Evolutionary conservation across 2,888 invertebrate species (phyloP), one percentile per base, ranked within the genome.

Genomic region (Baccha elongata): DNA sequence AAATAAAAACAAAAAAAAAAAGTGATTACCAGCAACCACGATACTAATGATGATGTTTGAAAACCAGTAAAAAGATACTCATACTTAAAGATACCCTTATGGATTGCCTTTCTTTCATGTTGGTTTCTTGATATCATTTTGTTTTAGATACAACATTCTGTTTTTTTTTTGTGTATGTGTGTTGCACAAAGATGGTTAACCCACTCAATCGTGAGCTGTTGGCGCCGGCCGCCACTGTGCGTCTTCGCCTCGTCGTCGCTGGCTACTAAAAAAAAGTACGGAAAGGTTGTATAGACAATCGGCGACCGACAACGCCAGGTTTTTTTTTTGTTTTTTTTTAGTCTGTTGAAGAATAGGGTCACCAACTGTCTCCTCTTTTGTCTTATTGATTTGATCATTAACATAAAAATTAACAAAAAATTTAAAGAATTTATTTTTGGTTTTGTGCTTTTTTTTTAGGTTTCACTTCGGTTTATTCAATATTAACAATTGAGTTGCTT

Each of bases 131-230:
- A n/a, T n/a, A n/a, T n/a, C n/a, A n/a, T n/a, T n/a, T n/a, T n/a
- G n/a, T n/a, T 26, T 26, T 26, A 6, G n/a, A n/a, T n/a, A n/a
- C n/a, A 26, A 26, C 26, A 26, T 6, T 4, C 26, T 32, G 29
- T 32, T 32, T 8, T 42, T 5, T 44, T 46, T 23, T 23, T 11
- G 29, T 19, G 60, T 44, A 11, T 44, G 29, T 17, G 29, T 4
- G 19, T 2, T 1, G 58, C 32, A 3, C 26, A 50, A 48, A 40
- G 69, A 74, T 64, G 52, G 58, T 81, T 29, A 74, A 52, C 80
- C 80, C 75, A 81, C 75, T 81, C 80, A 81, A 75, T 71, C 71
- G 75, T 75, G 75, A 75, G 64, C 58, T 35, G 69, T 40, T 81
- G 80, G 80, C 80, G 80, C 80, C 80, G 60, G 64, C 52, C 65